Evolutionary conservation across 2,888 invertebrate species (phyloP), one percentile per base, ranked within the genome.

Genomic region (Synergus umbraculus): DNA sequence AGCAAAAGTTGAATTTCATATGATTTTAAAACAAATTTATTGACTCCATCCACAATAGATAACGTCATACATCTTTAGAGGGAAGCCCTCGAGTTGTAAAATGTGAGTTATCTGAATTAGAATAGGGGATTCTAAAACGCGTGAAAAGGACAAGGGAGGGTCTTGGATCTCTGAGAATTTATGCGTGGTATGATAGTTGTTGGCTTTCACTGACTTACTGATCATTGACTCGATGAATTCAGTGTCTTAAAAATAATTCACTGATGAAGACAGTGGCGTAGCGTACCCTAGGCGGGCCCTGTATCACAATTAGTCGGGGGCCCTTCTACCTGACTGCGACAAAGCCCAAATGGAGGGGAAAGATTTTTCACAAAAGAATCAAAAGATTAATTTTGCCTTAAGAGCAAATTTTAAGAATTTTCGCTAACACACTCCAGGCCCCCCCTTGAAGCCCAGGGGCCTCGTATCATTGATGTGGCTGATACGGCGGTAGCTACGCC

Each of bases 111-210:
- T 63, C 22, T 63, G 29, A 63, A 63, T 63, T 63, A 29, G 63
- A 29, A 63, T 63, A 63, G 63, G 63, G 29, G 63, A 63, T 63
- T 29, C 63, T 63, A 63, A 60, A 60, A 22, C 60, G 60, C 60
- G 22, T 60, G 60, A 22, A 63, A 63, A 63, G 63, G 13, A 18
- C 4, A 29, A 22, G 63, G 29, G 63, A 29, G 13, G 13, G n/a
- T 29, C 15, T 63, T 29, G 63, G 29, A 12, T 29, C 63, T 58
- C 8, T 29, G 13, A 60, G 63, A 12, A 63, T 29, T 63, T 22
- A 63, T 63, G 63, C 22, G 29, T 4, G 63, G 13, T 22, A 29
- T 63, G 12, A 63, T 63, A 29, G 22, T 22, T 29, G 63, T 29
- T 63, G 63, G 22, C 63, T 13, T 63, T 63, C 63, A 63, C 22